These are phyloP conservation scores for Xiphydria camelus DNA, from an alignment of 2,888 invertebrate genomes.

Conservation along the genomic window DNA sequence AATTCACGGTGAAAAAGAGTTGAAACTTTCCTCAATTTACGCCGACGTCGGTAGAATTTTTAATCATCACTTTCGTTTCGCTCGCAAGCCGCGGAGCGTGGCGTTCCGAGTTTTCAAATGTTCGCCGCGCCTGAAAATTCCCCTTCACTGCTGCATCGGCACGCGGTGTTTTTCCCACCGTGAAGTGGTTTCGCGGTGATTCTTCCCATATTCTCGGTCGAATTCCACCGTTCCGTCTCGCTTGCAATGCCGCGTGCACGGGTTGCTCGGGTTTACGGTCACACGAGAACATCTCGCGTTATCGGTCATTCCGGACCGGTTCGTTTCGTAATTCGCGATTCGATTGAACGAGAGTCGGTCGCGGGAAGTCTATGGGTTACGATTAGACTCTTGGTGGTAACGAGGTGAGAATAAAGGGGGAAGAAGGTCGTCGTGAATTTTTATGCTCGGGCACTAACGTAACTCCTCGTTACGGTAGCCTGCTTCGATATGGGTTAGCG, in stretches of 20 bases:
- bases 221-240: background rate
- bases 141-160: conserved; percentile 30
- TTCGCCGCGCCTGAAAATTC: conserved; percentile 29
- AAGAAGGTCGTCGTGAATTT: too few species aligned
- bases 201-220: background rate
- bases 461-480: too few species aligned
- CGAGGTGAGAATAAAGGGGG: too few species aligned
- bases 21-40: too few species aligned
- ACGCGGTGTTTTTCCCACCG: conserved; percentile 3
- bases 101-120: conserved; percentile 20
- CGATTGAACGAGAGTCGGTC: background rate
- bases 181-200: too few species aligned
- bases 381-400: too few species aligned
- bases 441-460: too few species aligned
- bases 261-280: too few species aligned
- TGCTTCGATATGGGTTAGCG: too few species aligned
- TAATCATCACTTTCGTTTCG: conserved; percentile 44
- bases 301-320: background rate
- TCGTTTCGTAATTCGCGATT: background rate
- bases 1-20: too few species aligned
- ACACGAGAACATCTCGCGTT: background rate
- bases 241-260: too few species aligned
- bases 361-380: too few species aligned
- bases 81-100: conserved; percentile 32
- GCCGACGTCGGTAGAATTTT: conserved; percentile 26